Evolutionary conservation across 1,140 invertebrate genomes (phyloP), one percentile per base, ranked within the genome.

Genomic region (Scaptomyza hsui): DNA sequence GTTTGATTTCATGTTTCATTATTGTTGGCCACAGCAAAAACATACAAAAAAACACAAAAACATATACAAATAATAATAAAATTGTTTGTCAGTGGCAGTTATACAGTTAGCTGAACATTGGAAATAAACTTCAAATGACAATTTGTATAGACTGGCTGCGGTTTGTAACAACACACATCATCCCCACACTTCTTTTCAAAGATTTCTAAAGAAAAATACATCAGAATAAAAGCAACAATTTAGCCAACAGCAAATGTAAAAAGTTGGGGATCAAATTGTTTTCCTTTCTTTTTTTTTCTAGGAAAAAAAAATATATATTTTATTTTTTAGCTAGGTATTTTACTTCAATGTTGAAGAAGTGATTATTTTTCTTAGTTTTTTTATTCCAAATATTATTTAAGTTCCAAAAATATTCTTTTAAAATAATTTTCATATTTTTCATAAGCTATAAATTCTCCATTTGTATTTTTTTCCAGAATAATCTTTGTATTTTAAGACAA

Each of bases 81-180:
- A 39, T 29, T 49, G 45, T 37, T 39, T 75, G 76, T 56, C 77
- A 61, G 10, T 10, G 12, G 5, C 76, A 75, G 53, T 45, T 44
- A 37, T n/a, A 39, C 26, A 37, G 19, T 42, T 32, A 18, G 24
- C 37, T 18, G 9, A 12, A 21, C n/a, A 35, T 29, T 67, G 35
- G 7, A 15, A 52, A 68, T 68, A 32, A 44, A 24, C 35, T 21
- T 53, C 6, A 32, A 44, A 24, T 37, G 15, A 61, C 42, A 45
- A 52, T 53, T 61, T 62, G 29, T 52, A 53, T 62, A 15, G 60
- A 15, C 21, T 44, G 60, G n/a, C 21, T 44, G 57, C 21, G 21
- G 26, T 37, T 53, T 61, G n/a, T n/a, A 37, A 37, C 10, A 37
- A 37, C 4, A 24, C 24, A 24, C 6, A 12, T 35, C 5, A 9